Evolutionary conservation across 2,797 vertebrate genomes (phyloP), one percentile per base, ranked within the genome.

Genomic region (Coreius guichenoti): DNA sequence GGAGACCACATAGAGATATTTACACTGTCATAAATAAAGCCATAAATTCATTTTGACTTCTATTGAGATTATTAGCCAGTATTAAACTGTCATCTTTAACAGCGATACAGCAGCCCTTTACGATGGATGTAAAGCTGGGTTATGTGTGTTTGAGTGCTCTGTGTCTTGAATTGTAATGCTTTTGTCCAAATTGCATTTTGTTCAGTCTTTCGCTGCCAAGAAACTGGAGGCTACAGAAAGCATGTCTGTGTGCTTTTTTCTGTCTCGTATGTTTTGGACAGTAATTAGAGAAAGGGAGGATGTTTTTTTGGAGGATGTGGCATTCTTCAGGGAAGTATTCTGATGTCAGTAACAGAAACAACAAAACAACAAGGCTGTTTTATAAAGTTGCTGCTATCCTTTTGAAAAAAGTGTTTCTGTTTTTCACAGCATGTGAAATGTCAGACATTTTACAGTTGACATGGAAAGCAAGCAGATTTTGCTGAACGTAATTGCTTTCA

Each of bases 31-130:
- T 74, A 63, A 84, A 76, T 70, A 81, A 85, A 61, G 67, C 19
- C 14, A 45, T 82, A 80, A 73, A 83, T 80, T 69, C 1, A 61
- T 45, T 26, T 49, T 23, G 33, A 67, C 39, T 29, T 77, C 26
- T 11, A 26, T 63, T 51, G 14, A 80, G 56, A 26, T 68, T 80
- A 75, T 80, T 73, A 75, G 31, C 65, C 33, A 21, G n/a, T 54
- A 86, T 85, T 77, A 84, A 87, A 83, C 43, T 76, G 86, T 70
- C 72, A 76, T 61, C 8, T 74, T 74, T 75, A 72, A 74, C 61
- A 45, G n/a, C 13, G 19, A 69, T 33, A 45, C 29, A 81, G 26
- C 23, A 61, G 70, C 45, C 29, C 17, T 83, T 45, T 29, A 80
- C 45, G 47, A 82, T 61, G 17, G 29, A 72, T 54, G 26, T 58